These are phyloP conservation scores for Pachycephus smyrnensis DNA, from an alignment of 2,888 invertebrate species.

Conservation along the genomic window DNA sequence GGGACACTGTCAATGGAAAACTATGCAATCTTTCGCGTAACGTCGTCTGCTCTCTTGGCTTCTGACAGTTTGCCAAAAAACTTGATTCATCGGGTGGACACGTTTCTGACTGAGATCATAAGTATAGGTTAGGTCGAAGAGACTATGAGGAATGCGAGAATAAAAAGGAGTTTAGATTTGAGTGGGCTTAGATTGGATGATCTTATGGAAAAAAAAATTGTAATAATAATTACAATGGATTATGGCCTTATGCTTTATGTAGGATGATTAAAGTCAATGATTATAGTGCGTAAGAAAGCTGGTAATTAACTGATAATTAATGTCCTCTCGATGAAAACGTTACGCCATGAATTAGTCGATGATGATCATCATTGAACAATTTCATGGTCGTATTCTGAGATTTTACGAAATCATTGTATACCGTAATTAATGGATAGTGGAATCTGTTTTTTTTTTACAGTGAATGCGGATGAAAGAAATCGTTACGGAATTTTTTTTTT, in stretches of 20 bases:
- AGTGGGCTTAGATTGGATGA: background rate
- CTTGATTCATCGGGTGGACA: background rate
- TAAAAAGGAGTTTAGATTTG: background rate
- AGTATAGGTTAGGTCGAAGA: background rate
- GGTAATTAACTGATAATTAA: background rate
- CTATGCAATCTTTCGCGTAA: constrained; percentile 34
- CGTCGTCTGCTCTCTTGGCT: background rate
- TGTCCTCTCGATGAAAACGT: background rate
- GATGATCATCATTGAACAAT: background rate
- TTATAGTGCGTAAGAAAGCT: background rate
- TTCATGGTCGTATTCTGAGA: background rate
- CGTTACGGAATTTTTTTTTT: background rate
- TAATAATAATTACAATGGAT: background rate
- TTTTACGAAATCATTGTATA: background rate
- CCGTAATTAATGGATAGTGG: background rate
- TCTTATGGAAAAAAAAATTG: background rate
- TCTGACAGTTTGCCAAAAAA: background rate
- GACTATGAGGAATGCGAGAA: background rate
- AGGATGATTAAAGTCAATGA: background rate
- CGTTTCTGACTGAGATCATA: background rate
- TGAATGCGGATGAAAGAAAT: background rate
- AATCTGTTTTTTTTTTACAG: background rate
- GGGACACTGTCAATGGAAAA: constrained; percentile 29
- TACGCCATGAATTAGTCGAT: background rate
- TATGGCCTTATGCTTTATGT: background rate